Percentiles rank a stretch among this genome's conserved stretches.
These are phyloP conservation scores for Palythoa grandis DNA, from an alignment of 92 coral and sea anemone genomes.

Conservation along the genomic window DNA sequence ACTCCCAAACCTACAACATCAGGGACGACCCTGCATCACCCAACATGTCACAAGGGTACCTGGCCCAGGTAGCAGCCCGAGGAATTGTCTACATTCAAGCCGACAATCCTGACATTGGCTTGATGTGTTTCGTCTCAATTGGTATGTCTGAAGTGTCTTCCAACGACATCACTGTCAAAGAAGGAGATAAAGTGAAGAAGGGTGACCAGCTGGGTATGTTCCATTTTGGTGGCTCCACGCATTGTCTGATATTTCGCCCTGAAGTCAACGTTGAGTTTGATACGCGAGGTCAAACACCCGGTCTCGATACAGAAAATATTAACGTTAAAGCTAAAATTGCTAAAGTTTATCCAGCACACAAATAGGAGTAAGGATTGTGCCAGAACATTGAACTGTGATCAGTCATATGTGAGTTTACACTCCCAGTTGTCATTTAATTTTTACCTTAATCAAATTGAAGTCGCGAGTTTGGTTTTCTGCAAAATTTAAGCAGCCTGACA, in stretches of 20 bases:
- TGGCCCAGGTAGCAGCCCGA: slow-evolving; percentile 65
- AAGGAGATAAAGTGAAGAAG: slow-evolving; percentile 55
- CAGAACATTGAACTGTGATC: neutral
- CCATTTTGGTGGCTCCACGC: slow-evolving; percentile 78
- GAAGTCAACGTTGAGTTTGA: slow-evolving; percentile 60
- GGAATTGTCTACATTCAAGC: slow-evolving; percentile 64
- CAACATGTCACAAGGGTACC: slow-evolving; percentile 64
- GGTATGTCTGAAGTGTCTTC: slow-evolving; percentile 73
- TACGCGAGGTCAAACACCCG: slow-evolving; percentile 55
- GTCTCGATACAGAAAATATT: slow-evolving; percentile 7
- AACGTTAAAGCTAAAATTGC: slow-evolving; percentile 57
- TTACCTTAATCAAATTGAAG: neutral
- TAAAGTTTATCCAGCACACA: slow-evolving; percentile 42
- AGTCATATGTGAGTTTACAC: neutral
- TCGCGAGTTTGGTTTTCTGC: neutral
- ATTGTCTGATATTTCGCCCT: slow-evolving; percentile 68
- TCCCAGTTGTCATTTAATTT: neutral
- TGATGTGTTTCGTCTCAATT: slow-evolving; percentile 68
- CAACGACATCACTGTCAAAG: slow-evolving; percentile 61
- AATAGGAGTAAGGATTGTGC: slow-evolving; percentile 18
- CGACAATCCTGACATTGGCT: slow-evolving; percentile 62
- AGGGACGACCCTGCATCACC: slow-evolving; percentile 63
- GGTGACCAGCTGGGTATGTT: slow-evolving; percentile 79
- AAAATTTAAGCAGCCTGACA: neutral
- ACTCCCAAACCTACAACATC: slow-evolving; percentile 54